Conservation (phyloP, 2,888 invertebrate species). For the Dioctria rufipes region DNA sequence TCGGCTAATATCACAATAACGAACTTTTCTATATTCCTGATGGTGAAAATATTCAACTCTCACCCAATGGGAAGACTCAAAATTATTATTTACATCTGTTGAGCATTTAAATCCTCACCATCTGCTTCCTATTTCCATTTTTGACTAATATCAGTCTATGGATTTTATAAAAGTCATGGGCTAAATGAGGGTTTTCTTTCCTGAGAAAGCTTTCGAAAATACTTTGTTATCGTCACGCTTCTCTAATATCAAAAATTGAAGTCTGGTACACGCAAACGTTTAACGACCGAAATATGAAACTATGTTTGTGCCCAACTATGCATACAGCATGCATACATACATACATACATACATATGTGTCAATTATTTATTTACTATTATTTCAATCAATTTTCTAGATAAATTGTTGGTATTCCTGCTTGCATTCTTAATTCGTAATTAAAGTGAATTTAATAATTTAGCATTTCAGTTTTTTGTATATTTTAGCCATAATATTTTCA, state of each 20-base stretch:
- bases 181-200: constrained; percentile 33
- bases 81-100: constrained; percentile 35
- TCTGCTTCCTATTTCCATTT: constrained; percentile 30
- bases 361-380: too few species aligned
- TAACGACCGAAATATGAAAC: not conserved
- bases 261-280: not conserved
- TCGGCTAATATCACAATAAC: not conserved
- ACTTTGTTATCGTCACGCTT: constrained; percentile 30
- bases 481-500: too few species aligned
- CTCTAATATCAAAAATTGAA: constrained; percentile 1
- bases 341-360: too few species aligned
- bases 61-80: not conserved
- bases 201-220: constrained; percentile 16
- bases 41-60: not conserved
- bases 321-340: too few species aligned
- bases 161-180: constrained; percentile 36
- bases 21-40: not conserved
- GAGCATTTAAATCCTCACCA: not conserved
- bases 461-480: too few species aligned
- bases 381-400: too few species aligned
- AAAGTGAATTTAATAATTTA: too few species aligned
- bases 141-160: constrained; percentile 15
- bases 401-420: too few species aligned
- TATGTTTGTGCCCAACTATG: too few species aligned
- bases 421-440: too few species aligned